Percentiles rank a stretch among this genome's conserved stretches.
Evolutionary conservation across 2,888 invertebrate species (phyloP).

Genomic region (Gisinianus flammeolus): DNA sequence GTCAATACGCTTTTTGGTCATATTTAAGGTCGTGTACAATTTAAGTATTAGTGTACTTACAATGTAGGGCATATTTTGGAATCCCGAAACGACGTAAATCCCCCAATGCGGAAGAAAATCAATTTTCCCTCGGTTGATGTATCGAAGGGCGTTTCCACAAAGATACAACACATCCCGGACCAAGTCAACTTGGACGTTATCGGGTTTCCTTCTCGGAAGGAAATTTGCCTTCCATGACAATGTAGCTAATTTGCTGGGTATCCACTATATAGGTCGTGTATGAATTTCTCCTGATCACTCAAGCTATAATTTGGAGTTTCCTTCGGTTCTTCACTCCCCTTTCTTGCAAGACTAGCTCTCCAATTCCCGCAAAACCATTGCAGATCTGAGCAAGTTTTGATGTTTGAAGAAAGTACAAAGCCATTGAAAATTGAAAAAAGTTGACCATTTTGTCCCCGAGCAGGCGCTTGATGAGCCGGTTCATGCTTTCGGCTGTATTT

Average conservation of each 20-base stretch:
- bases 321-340: not conserved
- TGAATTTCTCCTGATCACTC: not conserved
- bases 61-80: not conserved
- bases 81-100: not conserved
- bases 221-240: not conserved
- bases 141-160: not conserved
- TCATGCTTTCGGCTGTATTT: not conserved
- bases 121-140: not conserved
- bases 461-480: not conserved
- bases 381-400: not conserved
- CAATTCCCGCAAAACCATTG: not conserved
- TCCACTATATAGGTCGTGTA: not conserved
- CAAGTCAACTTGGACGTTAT: not conserved
- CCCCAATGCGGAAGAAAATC: not conserved
- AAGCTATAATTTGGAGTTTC: not conserved
- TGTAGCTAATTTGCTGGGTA: not conserved
- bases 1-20: too few species aligned
- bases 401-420: not conserved
- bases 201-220: not conserved
- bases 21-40: not conserved
- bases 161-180: not conserved
- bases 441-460: not conserved
- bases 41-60: too few species aligned
- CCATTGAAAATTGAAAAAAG: constrained; percentile 3
- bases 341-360: not conserved